Conservation (phyloP, 2,113 vertebrate species). For the Dendrocopos noguchii region DNA sequence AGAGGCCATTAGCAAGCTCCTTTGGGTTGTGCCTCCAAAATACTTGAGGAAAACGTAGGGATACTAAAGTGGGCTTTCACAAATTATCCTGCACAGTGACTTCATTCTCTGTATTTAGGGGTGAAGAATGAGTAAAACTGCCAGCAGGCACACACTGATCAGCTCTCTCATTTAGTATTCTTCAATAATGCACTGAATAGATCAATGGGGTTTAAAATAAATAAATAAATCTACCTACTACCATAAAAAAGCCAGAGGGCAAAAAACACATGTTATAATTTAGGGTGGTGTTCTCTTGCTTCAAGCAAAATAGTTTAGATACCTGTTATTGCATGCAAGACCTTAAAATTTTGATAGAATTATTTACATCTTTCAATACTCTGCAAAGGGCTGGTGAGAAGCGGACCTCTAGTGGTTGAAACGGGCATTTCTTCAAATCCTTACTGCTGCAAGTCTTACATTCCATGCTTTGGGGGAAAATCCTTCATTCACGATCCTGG, state of each 20-base stretch:
- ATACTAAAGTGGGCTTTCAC: neutral
- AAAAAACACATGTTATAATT: neutral
- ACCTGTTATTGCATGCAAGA: neutral
- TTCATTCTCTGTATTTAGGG: neutral
- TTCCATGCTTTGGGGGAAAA: neutral
- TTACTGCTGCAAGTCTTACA: neutral
- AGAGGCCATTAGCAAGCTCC: neutral
- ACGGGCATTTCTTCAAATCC: neutral
- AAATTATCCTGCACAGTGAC: neutral
- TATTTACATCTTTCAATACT: no score
- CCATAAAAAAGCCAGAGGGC: neutral
- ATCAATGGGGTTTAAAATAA: neutral
- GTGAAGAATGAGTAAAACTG: neutral
- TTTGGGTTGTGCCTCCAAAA: neutral
- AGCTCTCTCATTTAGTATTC: neutral
- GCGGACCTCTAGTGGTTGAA: neutral
- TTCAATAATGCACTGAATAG: neutral
- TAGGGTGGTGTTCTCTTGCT: neutral
- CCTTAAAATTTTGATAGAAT: neutral
- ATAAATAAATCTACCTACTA: neutral
- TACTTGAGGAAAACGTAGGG: neutral
- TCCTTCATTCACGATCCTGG: neutral
- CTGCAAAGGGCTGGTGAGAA: neutral
- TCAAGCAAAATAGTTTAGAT: neutral
- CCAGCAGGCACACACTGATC: neutral